Conservation (phyloP, 2,888 invertebrate genomes). For the Autographa gamma region DNA sequence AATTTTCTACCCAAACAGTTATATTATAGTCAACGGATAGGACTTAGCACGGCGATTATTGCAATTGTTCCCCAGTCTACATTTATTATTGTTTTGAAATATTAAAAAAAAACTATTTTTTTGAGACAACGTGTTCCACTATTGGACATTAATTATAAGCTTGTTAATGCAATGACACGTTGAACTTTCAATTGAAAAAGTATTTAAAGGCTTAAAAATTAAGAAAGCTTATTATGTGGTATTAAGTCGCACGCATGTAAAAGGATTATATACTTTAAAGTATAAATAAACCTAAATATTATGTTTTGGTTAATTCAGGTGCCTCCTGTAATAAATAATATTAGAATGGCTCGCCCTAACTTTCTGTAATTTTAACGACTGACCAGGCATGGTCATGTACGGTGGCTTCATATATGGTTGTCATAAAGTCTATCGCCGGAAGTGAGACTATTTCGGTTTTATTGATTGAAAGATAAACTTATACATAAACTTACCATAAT, state of each 20-base stretch:
- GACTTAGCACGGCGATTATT: too few relatives aligned
- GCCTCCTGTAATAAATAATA: conserved; percentile 46
- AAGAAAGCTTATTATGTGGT: neutral
- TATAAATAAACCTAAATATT: conserved; percentile 3
- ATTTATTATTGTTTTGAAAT: neutral
- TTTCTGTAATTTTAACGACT: conserved; percentile 58
- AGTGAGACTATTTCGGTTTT: conserved; percentile 77
- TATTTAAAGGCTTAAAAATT: neutral
- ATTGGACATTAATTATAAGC: neutral
- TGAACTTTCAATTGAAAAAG: neutral
- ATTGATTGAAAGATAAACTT: conserved; percentile 75
- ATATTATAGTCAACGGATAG: too few relatives aligned
- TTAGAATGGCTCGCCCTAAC: conserved; percentile 25
- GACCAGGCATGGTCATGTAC: conserved; percentile 58
- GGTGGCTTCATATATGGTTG: conserved; percentile 59
- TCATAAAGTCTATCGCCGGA: conserved; percentile 69
- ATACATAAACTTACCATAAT: conserved; percentile 53
- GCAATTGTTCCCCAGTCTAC: neutral
- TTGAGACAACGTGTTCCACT: neutral
- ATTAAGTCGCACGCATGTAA: neutral
- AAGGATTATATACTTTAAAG: neutral
- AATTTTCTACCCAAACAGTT: too few relatives aligned
- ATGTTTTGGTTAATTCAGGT: conserved; percentile 27
- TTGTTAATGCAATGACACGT: neutral
- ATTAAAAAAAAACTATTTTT: neutral